These are phyloP conservation scores for Drosophila parvula DNA, from an alignment of 1,140 invertebrate species.

Conservation along the genomic window DNA sequence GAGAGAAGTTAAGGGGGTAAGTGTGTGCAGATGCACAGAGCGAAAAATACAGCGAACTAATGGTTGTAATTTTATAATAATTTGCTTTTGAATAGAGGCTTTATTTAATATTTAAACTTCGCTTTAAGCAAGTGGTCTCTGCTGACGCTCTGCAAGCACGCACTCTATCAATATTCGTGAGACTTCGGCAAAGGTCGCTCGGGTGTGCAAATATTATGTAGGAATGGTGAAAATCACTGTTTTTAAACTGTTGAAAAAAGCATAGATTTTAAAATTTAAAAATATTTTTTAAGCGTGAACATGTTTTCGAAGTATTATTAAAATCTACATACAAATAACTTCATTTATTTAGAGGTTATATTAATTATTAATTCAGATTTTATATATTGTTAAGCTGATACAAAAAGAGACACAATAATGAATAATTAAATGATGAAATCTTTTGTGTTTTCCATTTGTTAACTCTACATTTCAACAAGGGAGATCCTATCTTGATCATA, in stretches of 20 bases:
- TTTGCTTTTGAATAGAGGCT: neutral
- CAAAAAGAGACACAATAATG: too few species aligned
- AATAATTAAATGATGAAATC: neutral
- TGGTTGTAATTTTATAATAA: neutral
- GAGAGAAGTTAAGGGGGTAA: constrained; percentile 15
- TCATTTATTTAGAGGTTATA: neutral
- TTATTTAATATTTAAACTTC: neutral
- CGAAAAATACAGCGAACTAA: neutral
- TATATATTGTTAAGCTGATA: neutral
- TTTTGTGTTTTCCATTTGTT: neutral
- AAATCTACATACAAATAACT: neutral
- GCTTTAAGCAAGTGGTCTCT: neutral
- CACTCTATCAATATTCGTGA: too few species aligned
- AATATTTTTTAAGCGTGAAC: neutral
- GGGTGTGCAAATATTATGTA: too few species aligned
- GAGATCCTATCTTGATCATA: neutral
- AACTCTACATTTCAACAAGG: neutral
- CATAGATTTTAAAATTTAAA: neutral
- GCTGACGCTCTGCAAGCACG: too few species aligned
- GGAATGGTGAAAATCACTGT: too few species aligned
- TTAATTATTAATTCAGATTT: neutral
- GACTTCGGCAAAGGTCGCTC: too few species aligned
- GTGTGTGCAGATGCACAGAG: neutral
- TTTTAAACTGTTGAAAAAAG: too few species aligned
- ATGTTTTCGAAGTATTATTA: neutral